phyloP scores from a whole-genome alignment of 2,888 invertebrate genomes.

The Caradrina clavipalpis region DNA sequence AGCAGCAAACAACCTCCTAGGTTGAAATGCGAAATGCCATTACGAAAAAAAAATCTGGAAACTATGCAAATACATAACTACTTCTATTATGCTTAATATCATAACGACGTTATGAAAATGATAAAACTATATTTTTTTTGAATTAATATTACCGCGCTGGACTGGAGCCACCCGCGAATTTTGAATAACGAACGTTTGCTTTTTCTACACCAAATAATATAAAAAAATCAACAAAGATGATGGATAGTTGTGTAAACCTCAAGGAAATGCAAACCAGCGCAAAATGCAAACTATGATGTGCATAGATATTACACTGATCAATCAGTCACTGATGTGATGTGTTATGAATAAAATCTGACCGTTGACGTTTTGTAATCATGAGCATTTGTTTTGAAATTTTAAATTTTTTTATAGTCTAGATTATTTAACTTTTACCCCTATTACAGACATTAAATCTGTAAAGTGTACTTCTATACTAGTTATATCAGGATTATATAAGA shows the following conservation, averaged over 20 bases:
- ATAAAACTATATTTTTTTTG: too few relatives aligned
- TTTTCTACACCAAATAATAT: conserved; percentile 5
- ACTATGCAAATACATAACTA: too few relatives aligned
- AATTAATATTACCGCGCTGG: too few relatives aligned
- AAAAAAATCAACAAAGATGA: not conserved
- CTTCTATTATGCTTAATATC: too few relatives aligned
- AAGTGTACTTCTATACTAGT: conserved; percentile 2
- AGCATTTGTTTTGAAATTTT: conserved; percentile 17
- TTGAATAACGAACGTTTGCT: conserved; percentile 24
- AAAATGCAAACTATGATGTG: not conserved
- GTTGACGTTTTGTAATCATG: conserved; percentile 28
- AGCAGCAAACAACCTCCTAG: too few relatives aligned
- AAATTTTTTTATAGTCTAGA: conserved; percentile 25
- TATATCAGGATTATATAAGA: conserved; percentile 1
- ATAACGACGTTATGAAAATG: too few relatives aligned
- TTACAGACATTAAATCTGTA: conserved; percentile 5
- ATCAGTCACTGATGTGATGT: too few relatives aligned
- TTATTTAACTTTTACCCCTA: conserved; percentile 7
- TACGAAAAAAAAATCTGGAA: too few relatives aligned
- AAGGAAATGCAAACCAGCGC: not conserved
- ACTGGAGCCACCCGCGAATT: conserved; percentile 8
- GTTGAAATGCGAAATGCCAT: too few relatives aligned
- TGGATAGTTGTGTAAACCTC: conserved; percentile 3
- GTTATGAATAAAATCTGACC: conserved; percentile 35
- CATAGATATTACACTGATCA: too few relatives aligned